These are phyloP conservation scores for Bufo gargarizans DNA, from an alignment of 2,113 vertebrate genomes.

Conservation along the genomic window DNA sequence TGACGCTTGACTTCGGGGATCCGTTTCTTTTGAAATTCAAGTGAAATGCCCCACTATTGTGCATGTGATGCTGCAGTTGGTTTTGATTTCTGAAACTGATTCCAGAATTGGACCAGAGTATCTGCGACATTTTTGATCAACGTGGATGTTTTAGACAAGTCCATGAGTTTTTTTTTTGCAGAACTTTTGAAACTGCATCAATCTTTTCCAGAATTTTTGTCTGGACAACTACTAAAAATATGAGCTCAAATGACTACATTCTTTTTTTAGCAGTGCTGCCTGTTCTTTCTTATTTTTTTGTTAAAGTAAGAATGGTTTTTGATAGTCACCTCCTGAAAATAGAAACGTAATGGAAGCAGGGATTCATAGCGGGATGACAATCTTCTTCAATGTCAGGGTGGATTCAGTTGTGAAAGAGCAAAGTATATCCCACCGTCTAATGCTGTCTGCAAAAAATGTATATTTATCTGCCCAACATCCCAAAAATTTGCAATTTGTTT, in stretches of 20 bases:
- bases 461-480: neutral
- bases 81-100: too few relatives aligned
- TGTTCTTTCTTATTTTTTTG: slow-evolving; percentile 22
- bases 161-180: too few relatives aligned
- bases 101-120: too few relatives aligned
- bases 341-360: neutral
- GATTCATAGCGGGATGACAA: neutral
- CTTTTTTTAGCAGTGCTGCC: neutral
- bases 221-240: neutral
- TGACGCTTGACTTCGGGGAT: too few relatives aligned
- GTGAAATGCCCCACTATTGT: too few relatives aligned
- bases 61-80: too few relatives aligned
- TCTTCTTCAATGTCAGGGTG: neutral
- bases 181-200: too few relatives aligned
- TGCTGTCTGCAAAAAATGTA: neutral
- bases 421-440: neutral
- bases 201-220: neutral
- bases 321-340: neutral
- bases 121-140: too few relatives aligned
- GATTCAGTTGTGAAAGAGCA: neutral
- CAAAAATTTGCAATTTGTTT: neutral
- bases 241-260: neutral
- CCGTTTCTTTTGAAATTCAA: too few relatives aligned
- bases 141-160: too few relatives aligned
- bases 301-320: neutral